Percentiles rank a stretch among this genome's conserved stretches.
Evolutionary conservation across 2,888 invertebrate genomes (phyloP).

Genomic region (Caenorhabditis sp.): DNA sequence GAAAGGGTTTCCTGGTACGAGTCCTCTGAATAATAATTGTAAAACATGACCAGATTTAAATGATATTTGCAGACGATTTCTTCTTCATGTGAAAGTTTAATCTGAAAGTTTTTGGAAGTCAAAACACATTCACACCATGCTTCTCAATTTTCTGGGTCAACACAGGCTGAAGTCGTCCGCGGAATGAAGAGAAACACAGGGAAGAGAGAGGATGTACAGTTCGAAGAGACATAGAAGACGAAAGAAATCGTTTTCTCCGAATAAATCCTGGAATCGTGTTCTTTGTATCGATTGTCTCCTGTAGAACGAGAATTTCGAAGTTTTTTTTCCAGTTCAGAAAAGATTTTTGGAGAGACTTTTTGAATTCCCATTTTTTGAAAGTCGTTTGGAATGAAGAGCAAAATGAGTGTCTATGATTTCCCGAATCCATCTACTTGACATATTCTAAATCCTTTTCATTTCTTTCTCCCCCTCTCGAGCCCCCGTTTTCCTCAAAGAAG

Average conservation of each 20-base stretch:
- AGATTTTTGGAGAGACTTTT: too few relatives aligned
- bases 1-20: too few relatives aligned
- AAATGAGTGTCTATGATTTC: too few relatives aligned
- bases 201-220: neutral
- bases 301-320: too few relatives aligned
- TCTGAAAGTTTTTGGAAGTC: too few relatives aligned
- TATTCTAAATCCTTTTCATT: conserved; percentile 12
- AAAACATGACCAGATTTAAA: too few relatives aligned
- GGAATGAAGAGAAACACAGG: neutral
- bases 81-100: too few relatives aligned
- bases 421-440: conserved; percentile 37
- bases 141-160: conserved; percentile 27
- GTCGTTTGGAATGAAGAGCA: too few relatives aligned
- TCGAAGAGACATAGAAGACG: conserved; percentile 19
- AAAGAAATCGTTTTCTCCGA: conserved; percentile 19
- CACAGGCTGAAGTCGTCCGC: neutral
- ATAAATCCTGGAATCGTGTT: conserved; percentile 33
- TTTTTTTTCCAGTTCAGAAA: too few relatives aligned
- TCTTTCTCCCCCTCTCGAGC: neutral
- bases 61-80: too few relatives aligned
- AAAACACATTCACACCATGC: neutral
- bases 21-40: too few relatives aligned
- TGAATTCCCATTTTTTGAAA: too few relatives aligned
- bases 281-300: conserved; percentile 7
- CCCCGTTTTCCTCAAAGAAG: neutral